Evolutionary conservation across 2,888 invertebrate genomes (phyloP).

Genomic region (Diogma glabrata): DNA sequence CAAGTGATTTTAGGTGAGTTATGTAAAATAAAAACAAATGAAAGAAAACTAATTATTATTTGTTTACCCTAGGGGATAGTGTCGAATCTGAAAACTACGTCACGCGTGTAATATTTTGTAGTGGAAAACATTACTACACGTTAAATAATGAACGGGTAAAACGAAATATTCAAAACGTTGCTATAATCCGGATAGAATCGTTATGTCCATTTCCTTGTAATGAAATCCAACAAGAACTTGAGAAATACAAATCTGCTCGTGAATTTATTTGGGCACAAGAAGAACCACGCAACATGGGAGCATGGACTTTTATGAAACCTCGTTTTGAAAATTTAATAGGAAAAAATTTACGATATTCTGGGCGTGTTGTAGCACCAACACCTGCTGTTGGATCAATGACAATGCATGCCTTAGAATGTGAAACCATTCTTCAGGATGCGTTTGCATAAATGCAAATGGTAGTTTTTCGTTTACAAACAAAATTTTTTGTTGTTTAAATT

Average conservation of each 20-base stretch:
- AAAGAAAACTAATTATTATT: slow-evolving; percentile 5
- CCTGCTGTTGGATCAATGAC: slow-evolving; percentile 68
- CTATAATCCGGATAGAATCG: slow-evolving; percentile 75
- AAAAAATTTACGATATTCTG: slow-evolving; percentile 26
- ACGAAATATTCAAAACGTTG: slow-evolving; percentile 56
- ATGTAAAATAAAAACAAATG: too few relatives aligned
- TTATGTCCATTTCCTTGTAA: slow-evolving; percentile 84
- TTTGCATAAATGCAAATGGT: slow-evolving; percentile 29
- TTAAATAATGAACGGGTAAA: slow-evolving; percentile 59
- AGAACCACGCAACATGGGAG: slow-evolving; percentile 93
- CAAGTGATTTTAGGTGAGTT: slow-evolving; percentile 75
- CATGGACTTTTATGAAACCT: slow-evolving; percentile 83
- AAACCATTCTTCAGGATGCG: slow-evolving; percentile 48
- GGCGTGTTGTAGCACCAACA: slow-evolving; percentile 36
- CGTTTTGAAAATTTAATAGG: slow-evolving; percentile 87
- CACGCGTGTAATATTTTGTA: slow-evolving; percentile 66
- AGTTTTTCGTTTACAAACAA: too few relatives aligned
- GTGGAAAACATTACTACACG: slow-evolving; percentile 91
- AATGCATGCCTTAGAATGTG: slow-evolving; percentile 51
- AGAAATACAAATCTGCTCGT: slow-evolving; percentile 67
- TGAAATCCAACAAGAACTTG: slow-evolving; percentile 60
- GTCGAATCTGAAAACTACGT: slow-evolving; percentile 47
- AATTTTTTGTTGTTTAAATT: too few relatives aligned
- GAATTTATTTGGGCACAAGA: slow-evolving; percentile 93
- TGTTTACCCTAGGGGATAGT: too few relatives aligned